Evolutionary conservation across 2,888 invertebrate genomes (phyloP), one percentile per base, ranked within the genome.

Genomic region (Nesidiocoris tenuis): DNA sequence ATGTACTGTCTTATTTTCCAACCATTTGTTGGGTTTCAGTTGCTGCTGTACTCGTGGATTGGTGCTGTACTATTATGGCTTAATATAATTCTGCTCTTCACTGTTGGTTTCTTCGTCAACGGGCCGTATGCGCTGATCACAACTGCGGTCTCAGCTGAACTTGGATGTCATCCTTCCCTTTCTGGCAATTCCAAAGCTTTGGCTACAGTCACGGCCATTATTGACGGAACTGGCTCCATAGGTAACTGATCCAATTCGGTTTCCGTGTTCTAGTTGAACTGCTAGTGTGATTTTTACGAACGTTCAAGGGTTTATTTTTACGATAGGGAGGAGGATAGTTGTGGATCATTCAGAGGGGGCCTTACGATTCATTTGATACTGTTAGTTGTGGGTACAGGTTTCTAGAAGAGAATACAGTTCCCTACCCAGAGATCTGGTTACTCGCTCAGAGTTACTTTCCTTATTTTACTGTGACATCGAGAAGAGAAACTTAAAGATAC

Each of bases 121-220:
- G 98, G 96, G 0, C 98, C 98, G 0, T 98, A 98, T 83, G 94
- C 96, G 2, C 87, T 98, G 71, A 98, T 98, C 82, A 98, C 98
- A 1, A 98, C 98, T 0, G 95, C 96, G 0, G 97, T 98, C 55
- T 94, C 95, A 74, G 95, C 98, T 0, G 97, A 98, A 83, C 86
- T 98, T 3, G 96, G 98, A 17, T 93, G 94, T 0, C 96, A 96
- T 85, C 88, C 90, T 79, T 91, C 91, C 77, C 85, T 97, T 74
- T 89, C 91, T 70, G 94, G 94, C 1, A 94, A 93, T 84, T 85
- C 94, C 0, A 92, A 91, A 82, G 98, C 97, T 2, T 84, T 98
- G 77, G 96, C 98, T 5, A 98, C 98, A 0, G 97, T 98, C n/a
- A 95, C 97, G 0, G 95, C 97, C 21, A 96, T 98, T 81, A 97